phyloP scores from a whole-genome alignment of 2,888 invertebrate genomes.

The Rhopalosiphum nymphaeae region DNA sequence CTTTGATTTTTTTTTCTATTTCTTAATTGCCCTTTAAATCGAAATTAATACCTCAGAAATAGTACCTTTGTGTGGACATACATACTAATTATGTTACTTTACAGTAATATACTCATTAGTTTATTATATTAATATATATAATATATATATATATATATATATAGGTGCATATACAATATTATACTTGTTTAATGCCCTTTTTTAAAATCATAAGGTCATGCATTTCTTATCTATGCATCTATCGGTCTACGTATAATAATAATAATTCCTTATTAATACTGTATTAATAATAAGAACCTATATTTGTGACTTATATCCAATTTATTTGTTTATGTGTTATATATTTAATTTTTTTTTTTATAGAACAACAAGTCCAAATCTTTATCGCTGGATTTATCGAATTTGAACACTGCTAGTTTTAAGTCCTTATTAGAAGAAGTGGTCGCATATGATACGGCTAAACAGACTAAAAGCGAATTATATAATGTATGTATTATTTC shows the following conservation, averaged over 20 bases:
- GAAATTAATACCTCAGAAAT: no score
- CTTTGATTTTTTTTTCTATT: slow-evolving; percentile 13
- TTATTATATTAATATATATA: not conserved
- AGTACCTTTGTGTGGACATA: not conserved
- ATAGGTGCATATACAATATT: not conserved
- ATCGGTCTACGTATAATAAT: not conserved
- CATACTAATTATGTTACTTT: not conserved
- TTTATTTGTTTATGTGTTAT: not conserved
- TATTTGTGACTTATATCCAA: not conserved
- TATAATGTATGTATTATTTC: slow-evolving; percentile 59
- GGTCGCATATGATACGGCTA: slow-evolving; percentile 58
- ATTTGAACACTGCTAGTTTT: slow-evolving; percentile 64
- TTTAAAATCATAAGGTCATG: slow-evolving; percentile 60
- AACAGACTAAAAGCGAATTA: slow-evolving; percentile 62
- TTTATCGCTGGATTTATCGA: slow-evolving; percentile 57
- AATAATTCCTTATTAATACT: slow-evolving; percentile 10
- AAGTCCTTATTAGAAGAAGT: slow-evolving; percentile 62
- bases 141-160: not conserved
- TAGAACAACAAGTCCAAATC: slow-evolving; percentile 62
- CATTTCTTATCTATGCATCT: slow-evolving; percentile 51
- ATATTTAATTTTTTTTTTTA: slow-evolving; percentile 6
- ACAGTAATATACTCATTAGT: no score
- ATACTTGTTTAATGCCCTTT: slow-evolving; percentile 50
- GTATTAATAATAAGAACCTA: not conserved
- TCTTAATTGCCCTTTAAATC: not conserved